A percentile compares a stretch with the other conserved stretches of the same genome.
Conservation (phyloP, 2,797 vertebrate genomes). For the Pogoniulus pusillus region DNA sequence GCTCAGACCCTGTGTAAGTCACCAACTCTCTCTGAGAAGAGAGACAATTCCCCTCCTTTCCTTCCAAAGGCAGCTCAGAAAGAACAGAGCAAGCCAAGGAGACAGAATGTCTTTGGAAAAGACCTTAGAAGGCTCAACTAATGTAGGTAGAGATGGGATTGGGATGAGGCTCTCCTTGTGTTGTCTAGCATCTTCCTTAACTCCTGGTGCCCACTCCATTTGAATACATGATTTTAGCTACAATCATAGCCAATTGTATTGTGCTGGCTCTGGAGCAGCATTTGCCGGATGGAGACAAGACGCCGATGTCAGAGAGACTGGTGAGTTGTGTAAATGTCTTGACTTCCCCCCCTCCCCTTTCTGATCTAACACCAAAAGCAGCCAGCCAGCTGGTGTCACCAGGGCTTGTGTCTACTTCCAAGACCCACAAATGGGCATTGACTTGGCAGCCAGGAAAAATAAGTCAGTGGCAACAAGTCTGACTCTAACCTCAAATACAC, state of each 20-base stretch:
- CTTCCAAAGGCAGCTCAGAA: neutral
- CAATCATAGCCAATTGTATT: constrained; percentile 98
- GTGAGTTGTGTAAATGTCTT: constrained; percentile 80
- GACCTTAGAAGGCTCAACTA: neutral
- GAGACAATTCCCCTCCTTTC: neutral
- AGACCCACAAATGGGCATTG: neutral
- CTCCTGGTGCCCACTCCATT: constrained; percentile 85
- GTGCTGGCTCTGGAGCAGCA: constrained; percentile 97
- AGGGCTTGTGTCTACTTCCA: neutral
- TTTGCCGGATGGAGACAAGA: constrained; percentile 94
- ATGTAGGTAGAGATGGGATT: neutral
- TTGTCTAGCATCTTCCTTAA: constrained; percentile 54
- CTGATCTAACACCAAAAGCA: neutral
- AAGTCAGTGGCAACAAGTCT: neutral
- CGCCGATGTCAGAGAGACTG: constrained; percentile 94
- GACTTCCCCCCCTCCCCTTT: neutral
- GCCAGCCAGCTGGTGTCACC: fast-evolving
- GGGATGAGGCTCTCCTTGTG: neutral
- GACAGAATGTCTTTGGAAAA: neutral
- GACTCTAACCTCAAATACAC: neutral
- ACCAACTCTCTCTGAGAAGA: neutral
- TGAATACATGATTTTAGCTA: constrained; percentile 98
- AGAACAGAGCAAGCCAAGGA: neutral
- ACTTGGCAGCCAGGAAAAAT: neutral
- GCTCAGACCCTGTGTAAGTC: neutral